These are phyloP conservation scores for Astreopora myriophthalma DNA, from an alignment of 64 coral and sea anemone genomes.

Conservation along the genomic window DNA sequence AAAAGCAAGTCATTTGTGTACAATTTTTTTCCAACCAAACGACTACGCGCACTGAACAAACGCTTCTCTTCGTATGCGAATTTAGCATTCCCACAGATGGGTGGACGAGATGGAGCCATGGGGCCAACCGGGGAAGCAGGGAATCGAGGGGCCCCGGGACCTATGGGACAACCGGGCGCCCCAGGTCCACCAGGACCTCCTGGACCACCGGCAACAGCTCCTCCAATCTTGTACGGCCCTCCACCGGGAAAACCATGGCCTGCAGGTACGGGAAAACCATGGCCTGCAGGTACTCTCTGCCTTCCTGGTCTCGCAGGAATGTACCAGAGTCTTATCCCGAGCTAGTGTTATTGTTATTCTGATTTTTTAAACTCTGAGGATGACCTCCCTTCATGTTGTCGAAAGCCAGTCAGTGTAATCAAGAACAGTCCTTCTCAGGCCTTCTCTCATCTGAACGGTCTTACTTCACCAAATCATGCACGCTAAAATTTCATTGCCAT, in stretches of 20 bases:
- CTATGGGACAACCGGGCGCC: not conserved
- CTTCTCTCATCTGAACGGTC: too few species aligned
- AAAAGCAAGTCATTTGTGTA: not conserved
- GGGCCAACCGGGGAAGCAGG: not conserved
- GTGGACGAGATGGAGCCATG: not conserved
- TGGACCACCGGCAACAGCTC: conserved; percentile 44
- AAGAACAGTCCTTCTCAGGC: too few species aligned
- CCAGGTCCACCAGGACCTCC: conserved; percentile 6
- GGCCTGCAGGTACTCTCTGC: conserved; percentile 59
- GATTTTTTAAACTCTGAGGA: too few species aligned
- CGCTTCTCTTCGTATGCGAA: not conserved
- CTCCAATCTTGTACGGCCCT: not conserved
- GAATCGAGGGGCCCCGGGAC: not conserved
- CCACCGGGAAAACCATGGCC: conserved; percentile 26
- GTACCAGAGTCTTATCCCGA: not conserved
- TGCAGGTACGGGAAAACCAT: conserved; percentile 49
- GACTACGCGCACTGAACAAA: too few species aligned
- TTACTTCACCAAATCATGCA: too few species aligned
- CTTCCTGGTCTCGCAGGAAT: not conserved
- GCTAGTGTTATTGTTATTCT: too few species aligned
- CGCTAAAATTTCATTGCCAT: too few species aligned
- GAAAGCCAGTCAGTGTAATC: too few species aligned
- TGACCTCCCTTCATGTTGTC: too few species aligned
- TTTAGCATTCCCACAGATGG: not conserved
- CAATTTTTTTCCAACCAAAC: too few species aligned